A percentile compares a stretch with the other conserved stretches of the same genome.
Evolutionary conservation across 2,888 invertebrate genomes (phyloP).

Genomic region (Calameuta filiformis): DNA sequence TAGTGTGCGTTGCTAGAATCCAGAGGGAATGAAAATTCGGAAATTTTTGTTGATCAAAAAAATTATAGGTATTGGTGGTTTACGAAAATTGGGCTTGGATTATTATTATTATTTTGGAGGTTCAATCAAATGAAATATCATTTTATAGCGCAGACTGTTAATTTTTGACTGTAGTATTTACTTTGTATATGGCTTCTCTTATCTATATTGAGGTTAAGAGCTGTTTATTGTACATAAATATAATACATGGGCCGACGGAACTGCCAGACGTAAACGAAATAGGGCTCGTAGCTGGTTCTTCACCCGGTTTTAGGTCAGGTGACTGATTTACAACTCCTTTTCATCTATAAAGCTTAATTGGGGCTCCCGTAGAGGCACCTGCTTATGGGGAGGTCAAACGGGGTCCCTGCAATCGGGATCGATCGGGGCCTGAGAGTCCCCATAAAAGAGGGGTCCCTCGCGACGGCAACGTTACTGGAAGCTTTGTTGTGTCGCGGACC

Average conservation of each 20-base stretch:
- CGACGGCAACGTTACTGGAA: not conserved
- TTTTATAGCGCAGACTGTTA: not conserved
- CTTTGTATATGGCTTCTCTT: not conserved
- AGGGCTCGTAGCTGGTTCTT: not conserved
- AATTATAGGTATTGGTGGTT: not conserved
- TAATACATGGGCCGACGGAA: not conserved
- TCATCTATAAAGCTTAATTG: slow-evolving; percentile 42
- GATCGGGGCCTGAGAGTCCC: not conserved
- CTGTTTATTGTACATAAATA: not conserved
- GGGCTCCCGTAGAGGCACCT: slow-evolving; percentile 21
- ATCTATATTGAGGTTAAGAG: not conserved
- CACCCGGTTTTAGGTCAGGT: not conserved
- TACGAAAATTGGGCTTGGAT: not conserved
- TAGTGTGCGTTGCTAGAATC: not conserved
- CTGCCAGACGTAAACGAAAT: not conserved
- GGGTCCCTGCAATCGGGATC: not conserved
- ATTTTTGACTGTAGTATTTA: not conserved
- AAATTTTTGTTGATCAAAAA: not conserved
- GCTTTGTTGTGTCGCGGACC: not conserved
- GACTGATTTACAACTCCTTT: slow-evolving; percentile 4
- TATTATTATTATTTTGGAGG: not conserved
- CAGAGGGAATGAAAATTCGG: not conserved
- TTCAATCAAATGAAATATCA: not conserved
- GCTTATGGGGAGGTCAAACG: not conserved
- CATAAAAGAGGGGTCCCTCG: not conserved